Conservation (phyloP, 1,140 invertebrate genomes). For the Leptinotarsa undecemlineata region DNA sequence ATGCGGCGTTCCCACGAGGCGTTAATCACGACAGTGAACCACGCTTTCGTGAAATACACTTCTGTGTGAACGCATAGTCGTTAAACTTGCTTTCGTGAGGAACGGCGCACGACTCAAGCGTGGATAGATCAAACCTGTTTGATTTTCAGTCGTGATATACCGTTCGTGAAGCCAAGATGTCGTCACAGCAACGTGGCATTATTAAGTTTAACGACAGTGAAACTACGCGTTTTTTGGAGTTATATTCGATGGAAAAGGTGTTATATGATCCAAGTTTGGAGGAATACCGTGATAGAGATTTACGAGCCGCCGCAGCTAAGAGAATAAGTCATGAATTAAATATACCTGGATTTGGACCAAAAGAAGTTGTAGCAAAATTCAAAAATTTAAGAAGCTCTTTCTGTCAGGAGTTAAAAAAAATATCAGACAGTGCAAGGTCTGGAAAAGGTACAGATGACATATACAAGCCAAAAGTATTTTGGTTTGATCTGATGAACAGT, state of each 20-base stretch:
- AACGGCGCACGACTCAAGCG: too few species aligned
- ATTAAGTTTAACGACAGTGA: constrained; percentile 24
- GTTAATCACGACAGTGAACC: too few species aligned
- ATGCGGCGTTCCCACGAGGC: too few species aligned
- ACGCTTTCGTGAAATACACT: too few species aligned
- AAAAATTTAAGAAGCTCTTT: constrained; percentile 33
- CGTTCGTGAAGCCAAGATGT: too few species aligned
- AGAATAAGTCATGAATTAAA: constrained; percentile 28
- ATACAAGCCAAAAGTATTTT: constrained; percentile 30
- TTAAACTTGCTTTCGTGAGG: too few species aligned
- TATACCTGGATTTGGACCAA: constrained; percentile 27
- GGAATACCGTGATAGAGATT: constrained; percentile 30
- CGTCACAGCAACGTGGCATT: too few species aligned
- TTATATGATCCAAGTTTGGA: constrained; percentile 30
- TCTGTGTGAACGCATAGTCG: too few species aligned
- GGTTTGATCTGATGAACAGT: neutral
- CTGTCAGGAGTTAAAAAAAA: constrained; percentile 46
- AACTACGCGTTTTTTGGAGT: constrained; percentile 20
- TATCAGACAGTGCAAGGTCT: constrained; percentile 31
- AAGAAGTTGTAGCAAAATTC: constrained; percentile 34
- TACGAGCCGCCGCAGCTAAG: constrained; percentile 31
- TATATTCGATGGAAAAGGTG: constrained; percentile 30
- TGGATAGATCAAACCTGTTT: too few species aligned
- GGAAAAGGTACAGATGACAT: constrained; percentile 38
- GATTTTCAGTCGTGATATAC: too few species aligned